Evolutionary conservation across 2,113 vertebrate species (phyloP), one percentile per base, ranked within the genome.

Genomic region (Budorcas taxicolor): DNA sequence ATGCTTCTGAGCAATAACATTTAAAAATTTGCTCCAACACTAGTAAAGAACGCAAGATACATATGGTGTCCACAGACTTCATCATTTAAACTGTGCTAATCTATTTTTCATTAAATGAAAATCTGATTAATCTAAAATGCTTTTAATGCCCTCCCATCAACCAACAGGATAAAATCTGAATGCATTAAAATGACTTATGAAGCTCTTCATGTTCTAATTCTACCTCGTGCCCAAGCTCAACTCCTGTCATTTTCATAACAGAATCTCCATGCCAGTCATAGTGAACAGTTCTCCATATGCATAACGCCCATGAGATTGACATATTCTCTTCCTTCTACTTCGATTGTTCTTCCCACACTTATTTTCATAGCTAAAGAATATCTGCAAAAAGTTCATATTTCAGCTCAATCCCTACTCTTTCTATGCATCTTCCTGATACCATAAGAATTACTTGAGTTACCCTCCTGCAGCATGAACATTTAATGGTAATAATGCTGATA

Each of bases 281-380:
- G 15, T 40, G 9, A 74, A 50, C 2, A 58, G 27, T 55, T 31
- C 29, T 60, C 36, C n/a, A 93, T 80, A 57, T 11, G 8, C 29
- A 29, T 15, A 2, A 27, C 5, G 1, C 11, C 60, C 14, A 0
- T 40, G 83, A 64, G 1, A 67, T 1, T 29, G 31, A 33, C 21
- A 89, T 50, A 78, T 43, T 85, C 33, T 87, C 52, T 91, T 36
- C 43, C 45, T 31, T 94, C 15, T 43, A 27, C 13, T 71, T 82
- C 7, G 15, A 81, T 36, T 87, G 7, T 40, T 88, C 14, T 84
- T 29, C 13, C 19, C 78, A 15, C 6, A 84, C 5, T 58, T 57
- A 57, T 47, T 78, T 84, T 58, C 57, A 78, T 55, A 67, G 78
- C 9, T 83, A 17, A 23, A 76, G 7, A 45, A 96, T 67, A 31